Evolutionary conservation across 2,888 invertebrate species (phyloP).

Genomic region (Sinohyriopsis cumingii): DNA sequence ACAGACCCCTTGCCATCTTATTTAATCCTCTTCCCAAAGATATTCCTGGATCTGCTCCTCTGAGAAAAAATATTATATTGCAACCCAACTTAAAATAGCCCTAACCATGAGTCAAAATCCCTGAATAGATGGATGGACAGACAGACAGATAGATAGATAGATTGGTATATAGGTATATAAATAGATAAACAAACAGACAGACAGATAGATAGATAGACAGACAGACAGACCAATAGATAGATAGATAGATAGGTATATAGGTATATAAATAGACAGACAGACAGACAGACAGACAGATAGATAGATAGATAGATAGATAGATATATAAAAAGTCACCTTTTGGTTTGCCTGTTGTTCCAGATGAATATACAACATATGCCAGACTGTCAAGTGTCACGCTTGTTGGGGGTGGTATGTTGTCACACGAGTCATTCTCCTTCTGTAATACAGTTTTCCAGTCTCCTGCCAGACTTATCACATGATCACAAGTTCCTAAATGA

Average conservation of each 20-base stretch:
- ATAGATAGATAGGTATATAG: neutral
- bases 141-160: too few species aligned
- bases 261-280: neutral
- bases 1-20: too few species aligned
- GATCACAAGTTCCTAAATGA: conserved; percentile 6
- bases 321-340: conserved; percentile 62
- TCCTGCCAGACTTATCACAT: conserved; percentile 48
- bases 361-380: conserved; percentile 72
- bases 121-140: too few species aligned
- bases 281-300: neutral
- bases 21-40: too few species aligned
- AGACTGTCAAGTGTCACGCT: conserved; percentile 63
- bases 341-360: conserved; percentile 73
- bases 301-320: neutral
- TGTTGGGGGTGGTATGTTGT: conserved; percentile 14
- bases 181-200: neutral
- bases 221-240: neutral
- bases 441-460: conserved; percentile 56
- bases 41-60: too few species aligned
- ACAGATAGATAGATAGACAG: neutral
- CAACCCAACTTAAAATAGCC: too few species aligned
- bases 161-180: neutral
- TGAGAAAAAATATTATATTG: too few species aligned
- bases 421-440: conserved; percentile 35
- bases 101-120: too few species aligned